Base-by-base conservation (phyloP, 2,888 invertebrate species). In the Pachymerium ferrugineum region DNA sequence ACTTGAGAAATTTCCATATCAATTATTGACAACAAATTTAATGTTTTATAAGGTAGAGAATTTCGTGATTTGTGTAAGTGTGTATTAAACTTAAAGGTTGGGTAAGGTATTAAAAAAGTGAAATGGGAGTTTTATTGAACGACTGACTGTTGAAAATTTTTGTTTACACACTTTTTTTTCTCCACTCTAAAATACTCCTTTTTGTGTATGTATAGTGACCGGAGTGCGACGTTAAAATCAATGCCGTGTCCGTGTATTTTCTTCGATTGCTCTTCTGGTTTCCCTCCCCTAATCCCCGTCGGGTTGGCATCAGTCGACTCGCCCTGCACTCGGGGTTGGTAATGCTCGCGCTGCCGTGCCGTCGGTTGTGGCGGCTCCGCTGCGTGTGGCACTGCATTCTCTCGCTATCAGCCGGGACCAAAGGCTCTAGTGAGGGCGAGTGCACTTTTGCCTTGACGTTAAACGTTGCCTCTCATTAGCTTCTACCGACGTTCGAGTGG, bases 231-330 rank as follows among this genome's bases (percentile, higher is more conserved):
- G 54, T 54, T 54, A 54, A 54, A 54, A 54, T 54, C 54, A 54
- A 54, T 54, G 54, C 54, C 25, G 47, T 25, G 54, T 25, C 54
- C 54, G 25, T 54, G 54, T 54, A 54, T 54, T 54, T 54, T 54
- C 54, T 54, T 54, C 54, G 54, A 54, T 54, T 54, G 54, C 54
- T 54, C 54, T 54, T 54, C 54, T 54, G 54, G 54, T 54, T 54
- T 25, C 54, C 54, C 54, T 25, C 54, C 54, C 38, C 25, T 54
- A 54, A 54, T 54, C 54, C 54, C 54, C 25, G 54, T 54, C 54
- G 54, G 54, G 54, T 54, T 54, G 54, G 22, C 19, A 14, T 6
- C 47, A 54, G 54, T 54, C 54, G 54, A 54, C 54, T 54, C 54
- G 54, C 25, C 54, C 54, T 54, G 25, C 54, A 54, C 22, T 25